These are phyloP conservation scores for Lates japonicus DNA, from an alignment of 2,797 vertebrate genomes.

Conservation along the genomic window DNA sequence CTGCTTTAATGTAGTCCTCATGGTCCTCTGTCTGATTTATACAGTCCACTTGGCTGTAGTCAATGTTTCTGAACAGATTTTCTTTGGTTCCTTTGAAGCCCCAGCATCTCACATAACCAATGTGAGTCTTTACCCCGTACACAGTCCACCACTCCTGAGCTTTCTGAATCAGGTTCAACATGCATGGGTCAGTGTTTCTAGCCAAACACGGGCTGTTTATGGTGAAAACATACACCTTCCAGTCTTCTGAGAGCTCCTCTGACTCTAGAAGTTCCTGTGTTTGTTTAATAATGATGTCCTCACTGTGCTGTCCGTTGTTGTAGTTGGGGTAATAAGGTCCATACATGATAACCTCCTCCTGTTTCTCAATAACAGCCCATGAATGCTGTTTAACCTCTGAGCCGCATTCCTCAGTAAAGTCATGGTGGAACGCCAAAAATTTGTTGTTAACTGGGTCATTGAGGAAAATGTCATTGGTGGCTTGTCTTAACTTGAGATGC, in stretches of 20 bases:
- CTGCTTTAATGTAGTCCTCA: constrained; percentile 46
- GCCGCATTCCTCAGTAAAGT: constrained; percentile 74
- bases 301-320: constrained; percentile 68
- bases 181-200: constrained; percentile 63
- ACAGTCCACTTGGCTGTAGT: constrained; percentile 59
- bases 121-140: constrained; percentile 69
- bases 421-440: constrained; percentile 64
- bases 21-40: constrained; percentile 51
- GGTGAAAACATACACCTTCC: constrained; percentile 73
- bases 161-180: constrained; percentile 73
- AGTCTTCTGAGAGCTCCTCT: background rate
- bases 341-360: constrained; percentile 72
- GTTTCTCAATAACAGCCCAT: constrained; percentile 76
- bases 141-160: constrained; percentile 69
- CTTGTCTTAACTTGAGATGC: constrained; percentile 34
- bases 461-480: constrained; percentile 29
- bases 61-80: constrained; percentile 66
- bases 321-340: constrained; percentile 77
- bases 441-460: constrained; percentile 49
- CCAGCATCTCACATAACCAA: constrained; percentile 75
- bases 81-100: constrained; percentile 80
- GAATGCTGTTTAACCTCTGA: constrained; percentile 73
- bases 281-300: constrained; percentile 74
- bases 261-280: constrained; percentile 71
- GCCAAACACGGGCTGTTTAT: constrained; percentile 77